Evolutionary conservation across 2,888 invertebrate species (phyloP), one percentile per base, ranked within the genome.

Genomic region (Odiellus spinosus): DNA sequence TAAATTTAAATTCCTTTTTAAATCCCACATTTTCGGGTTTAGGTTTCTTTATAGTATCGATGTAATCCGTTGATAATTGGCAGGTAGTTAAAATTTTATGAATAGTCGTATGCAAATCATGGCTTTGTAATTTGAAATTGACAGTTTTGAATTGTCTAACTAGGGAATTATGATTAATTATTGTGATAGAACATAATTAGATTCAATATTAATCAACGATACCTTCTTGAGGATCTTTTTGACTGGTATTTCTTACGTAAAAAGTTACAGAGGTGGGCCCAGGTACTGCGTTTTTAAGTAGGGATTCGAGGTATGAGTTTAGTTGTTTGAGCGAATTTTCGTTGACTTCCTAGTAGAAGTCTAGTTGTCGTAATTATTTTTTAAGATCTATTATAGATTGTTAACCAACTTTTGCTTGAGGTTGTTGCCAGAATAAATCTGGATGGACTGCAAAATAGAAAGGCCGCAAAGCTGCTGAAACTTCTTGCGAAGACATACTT

Each of bases 391-490:
- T n/a, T n/a, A n/a, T n/a, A n/a, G n/a, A n/a, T n/a, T n/a, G 4
- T 17, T 36, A 36, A 60, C 67, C 69, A 71, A 86, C 87, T 66
- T 84, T 76, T 70, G 91, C 85, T 61, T 76, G 77, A 33, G 93
- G 93, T 72, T 82, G 79, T 67, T 82, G 80, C 45, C 87, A 87
- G 72, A 93, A 93, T 40, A 93, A 73, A 71, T 93, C 93, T 11
- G 93, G 93, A 72, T 93, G 93, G 3, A 93, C 91, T 49, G 80
- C 80, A 65, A 93, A 91, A 68, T 90, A 91, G 67, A 93, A 91
- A 4, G 91, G 91, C 50, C 91, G 73, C 40, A 93, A 69, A 1
- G 91, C 91, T 19, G 88, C 81, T 1, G 90, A 82, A 17, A 90
- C 76, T 71, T 91, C 87, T 45, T 53, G 53, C 8, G 52, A 39